Conservation (phyloP, 2,888 invertebrate species). For the Theodoxus fluviatilis region DNA sequence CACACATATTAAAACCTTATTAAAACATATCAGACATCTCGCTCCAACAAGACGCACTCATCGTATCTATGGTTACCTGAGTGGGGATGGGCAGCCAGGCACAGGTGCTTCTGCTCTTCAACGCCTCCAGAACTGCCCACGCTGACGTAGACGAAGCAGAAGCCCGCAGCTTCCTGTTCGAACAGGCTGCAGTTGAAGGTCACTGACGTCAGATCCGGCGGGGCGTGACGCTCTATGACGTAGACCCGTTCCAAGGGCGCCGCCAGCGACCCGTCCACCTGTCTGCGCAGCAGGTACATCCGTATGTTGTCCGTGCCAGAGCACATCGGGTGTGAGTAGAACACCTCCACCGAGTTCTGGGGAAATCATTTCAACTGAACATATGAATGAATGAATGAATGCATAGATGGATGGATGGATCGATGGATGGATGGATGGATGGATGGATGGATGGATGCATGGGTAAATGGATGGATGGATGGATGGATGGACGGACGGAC, state of each 20-base stretch:
- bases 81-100: conserved; percentile 47
- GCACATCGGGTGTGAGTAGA: conserved; percentile 50
- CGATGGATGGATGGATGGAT: no score
- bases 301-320: conserved; percentile 51
- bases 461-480: no score
- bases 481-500: no score
- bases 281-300: conserved; percentile 43
- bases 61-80: no score
- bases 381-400: no score
- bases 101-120: conserved; percentile 48
- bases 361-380: no score
- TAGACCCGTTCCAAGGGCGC: conserved; percentile 46
- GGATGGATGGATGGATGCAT: no score
- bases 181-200: conserved; percentile 48
- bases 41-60: no score
- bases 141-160: conserved; percentile 58
- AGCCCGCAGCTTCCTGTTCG: conserved; percentile 45
- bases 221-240: conserved; percentile 42
- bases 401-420: no score
- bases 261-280: conserved; percentile 45
- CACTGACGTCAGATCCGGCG: conserved; percentile 40
- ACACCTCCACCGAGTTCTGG: conserved; percentile 35
- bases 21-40: no score
- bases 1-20: no score
- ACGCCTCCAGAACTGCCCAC: conserved; percentile 45